phyloP scores from a whole-genome alignment of 2,888 invertebrate species.

The Tridacna gigas region DNA sequence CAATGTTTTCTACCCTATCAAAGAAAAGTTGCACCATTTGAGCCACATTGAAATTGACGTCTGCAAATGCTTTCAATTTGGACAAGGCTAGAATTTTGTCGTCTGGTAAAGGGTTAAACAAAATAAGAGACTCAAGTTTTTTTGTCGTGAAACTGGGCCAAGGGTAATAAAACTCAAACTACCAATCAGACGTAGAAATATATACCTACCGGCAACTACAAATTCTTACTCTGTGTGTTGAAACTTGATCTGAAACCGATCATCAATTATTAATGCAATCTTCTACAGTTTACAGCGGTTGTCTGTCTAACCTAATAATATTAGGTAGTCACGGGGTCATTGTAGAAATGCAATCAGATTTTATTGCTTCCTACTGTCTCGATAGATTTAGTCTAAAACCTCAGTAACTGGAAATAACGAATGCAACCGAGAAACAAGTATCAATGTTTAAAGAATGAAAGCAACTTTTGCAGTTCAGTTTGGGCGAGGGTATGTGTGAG shows the following conservation, averaged over 20 bases:
- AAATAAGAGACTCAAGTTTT: neutral
- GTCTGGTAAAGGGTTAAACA: neutral
- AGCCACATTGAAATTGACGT: neutral
- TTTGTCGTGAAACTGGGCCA: neutral
- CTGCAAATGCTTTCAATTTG: neutral
- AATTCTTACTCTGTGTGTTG: neutral
- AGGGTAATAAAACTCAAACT: too few species aligned
- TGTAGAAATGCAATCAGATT: neutral
- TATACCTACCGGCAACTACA: neutral
- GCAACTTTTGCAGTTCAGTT: too few species aligned
- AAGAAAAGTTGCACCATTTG: too few species aligned
- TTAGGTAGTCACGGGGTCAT: neutral
- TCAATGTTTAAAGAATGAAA: too few species aligned
- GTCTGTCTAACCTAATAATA: conserved; percentile 14
- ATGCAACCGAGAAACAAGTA: too few species aligned
- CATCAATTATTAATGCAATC: conserved; percentile 26
- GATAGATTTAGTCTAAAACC: neutral
- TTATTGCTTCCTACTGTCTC: neutral
- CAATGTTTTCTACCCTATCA: too few species aligned
- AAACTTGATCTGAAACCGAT: neutral
- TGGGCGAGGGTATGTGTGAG: too few species aligned
- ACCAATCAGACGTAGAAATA: too few species aligned
- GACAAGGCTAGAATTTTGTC: neutral
- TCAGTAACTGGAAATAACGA: too few species aligned
- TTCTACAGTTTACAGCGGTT: conserved; percentile 14